These are phyloP conservation scores for Cyclophora albipunctata DNA, from an alignment of 2,888 invertebrate species.

Conservation along the genomic window DNA sequence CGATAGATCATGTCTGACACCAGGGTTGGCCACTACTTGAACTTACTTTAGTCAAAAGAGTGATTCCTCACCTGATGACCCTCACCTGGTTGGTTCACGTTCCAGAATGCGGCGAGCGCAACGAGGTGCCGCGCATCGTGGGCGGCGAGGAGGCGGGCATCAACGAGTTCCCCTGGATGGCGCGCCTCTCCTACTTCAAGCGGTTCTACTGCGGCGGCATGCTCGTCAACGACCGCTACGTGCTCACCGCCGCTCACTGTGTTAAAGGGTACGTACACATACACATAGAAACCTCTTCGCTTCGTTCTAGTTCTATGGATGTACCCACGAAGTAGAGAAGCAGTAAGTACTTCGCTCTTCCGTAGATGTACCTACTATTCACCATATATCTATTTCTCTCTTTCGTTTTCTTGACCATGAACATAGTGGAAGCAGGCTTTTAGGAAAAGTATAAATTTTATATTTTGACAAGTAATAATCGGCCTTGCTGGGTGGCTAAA, in stretches of 20 bases:
- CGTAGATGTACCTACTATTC: too few relatives aligned
- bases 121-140: conserved; percentile 87
- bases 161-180: conserved; percentile 94
- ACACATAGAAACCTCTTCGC: background rate
- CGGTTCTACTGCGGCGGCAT: conserved; percentile 93
- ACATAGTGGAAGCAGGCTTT: too few relatives aligned
- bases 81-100: conserved; percentile 6
- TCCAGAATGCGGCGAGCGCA: conserved; percentile 87
- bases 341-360: too few relatives aligned
- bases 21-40: too few relatives aligned
- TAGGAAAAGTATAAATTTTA: too few relatives aligned
- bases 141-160: conserved; percentile 84
- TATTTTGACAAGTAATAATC: too few relatives aligned
- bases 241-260: conserved; percentile 91
- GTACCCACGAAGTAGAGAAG: background rate
- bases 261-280: conserved; percentile 83
- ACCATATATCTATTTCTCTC: too few relatives aligned
- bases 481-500: too few relatives aligned
- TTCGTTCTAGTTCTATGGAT: background rate
- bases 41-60: too few relatives aligned
- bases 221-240: conserved; percentile 90
- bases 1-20: too few relatives aligned
- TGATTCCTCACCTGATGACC: too few relatives aligned
- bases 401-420: too few relatives aligned
- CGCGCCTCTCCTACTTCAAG: conserved; percentile 88